phyloP scores from a whole-genome alignment of 2,888 invertebrate genomes.

The Noctua fimbriata region DNA sequence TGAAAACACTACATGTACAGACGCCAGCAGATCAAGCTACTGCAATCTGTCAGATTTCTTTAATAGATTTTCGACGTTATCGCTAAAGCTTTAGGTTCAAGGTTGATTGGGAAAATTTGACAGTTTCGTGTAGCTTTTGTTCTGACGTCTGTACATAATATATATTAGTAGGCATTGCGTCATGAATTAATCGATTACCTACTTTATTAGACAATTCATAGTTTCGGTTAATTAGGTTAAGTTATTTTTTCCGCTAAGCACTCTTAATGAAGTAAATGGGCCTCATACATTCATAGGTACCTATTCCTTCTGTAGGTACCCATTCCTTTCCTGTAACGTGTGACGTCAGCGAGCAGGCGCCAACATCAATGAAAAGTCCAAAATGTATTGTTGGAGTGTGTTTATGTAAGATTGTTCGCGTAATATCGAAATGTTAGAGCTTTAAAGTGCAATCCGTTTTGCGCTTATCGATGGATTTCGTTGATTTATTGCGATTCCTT shows the following conservation, averaged over 20 bases:
- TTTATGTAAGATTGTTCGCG: conserved; percentile 58
- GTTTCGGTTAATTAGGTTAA: background rate
- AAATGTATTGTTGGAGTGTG: conserved; percentile 49
- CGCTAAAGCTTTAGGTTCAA: too few relatives aligned
- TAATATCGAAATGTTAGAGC: conserved; percentile 66
- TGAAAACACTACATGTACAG: too few relatives aligned
- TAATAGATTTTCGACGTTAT: too few relatives aligned
- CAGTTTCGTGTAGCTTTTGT: too few relatives aligned
- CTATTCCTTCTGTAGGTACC: background rate
- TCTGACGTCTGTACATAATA: too few relatives aligned
- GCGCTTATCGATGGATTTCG: conserved; percentile 78
- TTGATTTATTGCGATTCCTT: conserved; percentile 84
- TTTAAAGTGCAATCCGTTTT: conserved; percentile 79
- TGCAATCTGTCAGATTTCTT: too few relatives aligned
- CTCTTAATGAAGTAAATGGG: background rate
- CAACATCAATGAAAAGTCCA: conserved; percentile 49
- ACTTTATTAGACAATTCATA: background rate
- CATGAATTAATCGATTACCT: background rate
- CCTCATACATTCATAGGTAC: background rate
- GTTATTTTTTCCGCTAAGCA: background rate
- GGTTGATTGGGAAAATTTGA: too few relatives aligned
- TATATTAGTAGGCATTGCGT: background rate
- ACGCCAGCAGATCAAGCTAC: too few relatives aligned
- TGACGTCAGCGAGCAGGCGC: conserved; percentile 48
- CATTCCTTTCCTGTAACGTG: conserved; percentile 6